A percentile compares a stretch with the other conserved stretches of the same genome.
phyloP scores from a whole-genome alignment of 2,888 invertebrate genomes.

The Caenorhabditis sp. region DNA sequence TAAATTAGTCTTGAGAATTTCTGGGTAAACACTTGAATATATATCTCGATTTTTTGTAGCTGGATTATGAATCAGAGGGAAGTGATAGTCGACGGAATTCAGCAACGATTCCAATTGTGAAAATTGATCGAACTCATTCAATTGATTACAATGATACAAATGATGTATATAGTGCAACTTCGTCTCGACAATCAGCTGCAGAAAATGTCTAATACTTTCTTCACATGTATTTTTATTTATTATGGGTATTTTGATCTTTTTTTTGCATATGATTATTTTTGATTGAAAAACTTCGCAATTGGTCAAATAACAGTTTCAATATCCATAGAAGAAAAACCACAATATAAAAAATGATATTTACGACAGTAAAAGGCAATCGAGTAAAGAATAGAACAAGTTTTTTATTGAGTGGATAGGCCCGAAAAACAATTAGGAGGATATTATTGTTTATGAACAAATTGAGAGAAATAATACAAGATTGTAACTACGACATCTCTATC shows the following conservation, averaged over 20 bases:
- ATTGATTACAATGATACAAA: not conserved
- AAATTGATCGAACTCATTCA: constrained; percentile 6
- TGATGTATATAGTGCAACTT: not conserved
- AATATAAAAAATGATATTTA: not conserved
- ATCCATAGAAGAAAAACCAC: not conserved
- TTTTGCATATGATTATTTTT: too few species aligned
- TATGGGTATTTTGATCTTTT: not conserved
- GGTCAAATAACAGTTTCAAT: not conserved
- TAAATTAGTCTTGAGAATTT: not conserved
- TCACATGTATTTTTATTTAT: not conserved
- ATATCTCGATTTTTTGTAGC: not conserved
- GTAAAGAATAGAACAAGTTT: not conserved
- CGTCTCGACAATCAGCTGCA: not conserved
- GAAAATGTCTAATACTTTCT: not conserved
- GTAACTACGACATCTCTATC: not conserved
- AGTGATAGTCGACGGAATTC: constrained; percentile 25
- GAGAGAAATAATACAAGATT: not conserved
- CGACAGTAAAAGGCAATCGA: not conserved
- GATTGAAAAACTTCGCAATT: too few species aligned
- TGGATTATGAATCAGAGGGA: constrained; percentile 17
- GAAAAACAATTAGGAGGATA: not conserved
- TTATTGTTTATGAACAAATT: not conserved
- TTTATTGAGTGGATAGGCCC: not conserved
- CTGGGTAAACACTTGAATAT: not conserved
- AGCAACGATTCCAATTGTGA: constrained; percentile 25